A percentile compares a stretch with the other conserved stretches of the same genome.
Conservation (phyloP, 1,140 invertebrate species). For the Samia ricini region DNA sequence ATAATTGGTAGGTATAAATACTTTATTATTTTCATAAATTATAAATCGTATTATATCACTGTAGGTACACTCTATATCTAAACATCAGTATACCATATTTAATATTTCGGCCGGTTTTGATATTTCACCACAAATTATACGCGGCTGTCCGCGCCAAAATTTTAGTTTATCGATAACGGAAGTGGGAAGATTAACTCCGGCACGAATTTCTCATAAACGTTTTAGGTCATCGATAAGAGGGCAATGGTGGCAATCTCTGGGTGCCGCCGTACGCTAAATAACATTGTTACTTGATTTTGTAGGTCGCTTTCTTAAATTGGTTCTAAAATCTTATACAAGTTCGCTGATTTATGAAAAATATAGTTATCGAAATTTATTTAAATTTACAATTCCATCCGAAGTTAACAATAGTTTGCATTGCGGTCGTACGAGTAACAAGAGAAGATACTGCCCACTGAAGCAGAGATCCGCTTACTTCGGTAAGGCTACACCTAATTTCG, state of each 20-base stretch:
- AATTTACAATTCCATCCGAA: too few species aligned
- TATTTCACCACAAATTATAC: slow-evolving; percentile 12
- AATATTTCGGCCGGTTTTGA: neutral
- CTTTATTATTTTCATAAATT: too few species aligned
- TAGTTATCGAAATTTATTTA: too few species aligned
- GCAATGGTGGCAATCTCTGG: slow-evolving; percentile 6
- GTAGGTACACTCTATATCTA: neutral
- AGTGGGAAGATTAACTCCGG: slow-evolving; percentile 63
- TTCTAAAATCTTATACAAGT: neutral
- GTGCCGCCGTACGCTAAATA: neutral
- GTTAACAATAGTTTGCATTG: too few species aligned
- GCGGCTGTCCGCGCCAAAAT: slow-evolving; percentile 26
- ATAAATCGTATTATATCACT: too few species aligned
- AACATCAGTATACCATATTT: neutral
- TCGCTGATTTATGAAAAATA: neutral
- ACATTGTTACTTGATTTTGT: neutral
- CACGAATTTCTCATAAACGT: slow-evolving; percentile 69
- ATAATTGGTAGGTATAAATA: too few species aligned
- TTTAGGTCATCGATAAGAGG: slow-evolving; percentile 56
- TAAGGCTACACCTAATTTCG: too few species aligned
- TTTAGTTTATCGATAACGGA: slow-evolving; percentile 67
- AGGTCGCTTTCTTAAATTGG: neutral
- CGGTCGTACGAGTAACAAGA: too few species aligned
- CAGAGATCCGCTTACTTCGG: too few species aligned
- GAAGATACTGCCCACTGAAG: too few species aligned